Base-by-base conservation (phyloP, 2,888 invertebrate genomes). In the Erebia aethiops region DNA sequence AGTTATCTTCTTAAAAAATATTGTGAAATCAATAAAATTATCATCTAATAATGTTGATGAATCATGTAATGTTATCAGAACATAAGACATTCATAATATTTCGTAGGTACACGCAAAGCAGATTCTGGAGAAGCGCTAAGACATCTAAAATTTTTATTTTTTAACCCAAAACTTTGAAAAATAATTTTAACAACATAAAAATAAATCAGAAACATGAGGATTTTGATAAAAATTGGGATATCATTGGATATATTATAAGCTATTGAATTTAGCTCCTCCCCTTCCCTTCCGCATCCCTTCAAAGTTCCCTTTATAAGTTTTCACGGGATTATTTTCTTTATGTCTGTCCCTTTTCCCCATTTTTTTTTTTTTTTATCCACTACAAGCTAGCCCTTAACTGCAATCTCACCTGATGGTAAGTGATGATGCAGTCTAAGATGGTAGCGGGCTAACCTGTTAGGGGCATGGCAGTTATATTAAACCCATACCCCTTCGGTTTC, bases 1-100 rank as follows among this genome's bases (percentile, higher is more conserved):
- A 46, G 18, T 56, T 46, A 21, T 21, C 46, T 66, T 57, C 46
- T 57, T 66, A 56, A 66, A 65, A 57, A 56, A 66, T 57, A 66
- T 65, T 65, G 56, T 65, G 66, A 57, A 43, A 56, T 56, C 43
- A 21, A 46, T 10, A n/a, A 46, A 66, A 18, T 56, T 41, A 65
- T 13, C 14, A 43, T 35, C 35, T 26, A 11, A 43, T 61, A 43
- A 35, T 41, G 63, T 35, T 51, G n/a, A 52, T 65, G 65, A 54
- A 54, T 65, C 65, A 65, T 56, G 51, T 0, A 4, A 7, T 52
- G 11, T 64, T 21, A 63, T 60, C 41, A 41, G 60, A 41, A 60
- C 8, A 8, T 8, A 58, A 35, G 26, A 8, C 14, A 18, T 54
- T 54, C 9, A 54, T 51, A 51, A 4, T 1, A 13, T 14, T 51